phyloP scores from a whole-genome alignment of 2,797 vertebrate genomes.

The Holocentrus rufus region DNA sequence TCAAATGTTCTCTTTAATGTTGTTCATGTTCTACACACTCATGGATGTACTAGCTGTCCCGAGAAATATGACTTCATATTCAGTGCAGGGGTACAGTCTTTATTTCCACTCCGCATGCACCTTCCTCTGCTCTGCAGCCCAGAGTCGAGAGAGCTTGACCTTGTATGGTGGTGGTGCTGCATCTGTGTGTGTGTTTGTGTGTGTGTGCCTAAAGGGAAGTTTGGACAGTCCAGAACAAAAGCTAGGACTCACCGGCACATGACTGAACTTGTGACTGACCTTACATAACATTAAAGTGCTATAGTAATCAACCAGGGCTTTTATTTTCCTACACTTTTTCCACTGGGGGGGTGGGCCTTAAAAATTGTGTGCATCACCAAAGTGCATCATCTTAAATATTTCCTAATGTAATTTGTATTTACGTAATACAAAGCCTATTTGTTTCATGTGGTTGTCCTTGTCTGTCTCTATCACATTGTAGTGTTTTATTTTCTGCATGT shows the following conservation, averaged over 20 bases:
- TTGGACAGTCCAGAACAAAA: slow-evolving; percentile 54
- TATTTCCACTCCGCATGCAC: neutral
- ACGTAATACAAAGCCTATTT: too few species aligned
- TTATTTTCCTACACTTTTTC: slow-evolving; percentile 50
- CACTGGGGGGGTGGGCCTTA: too few species aligned
- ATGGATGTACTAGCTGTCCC: slow-evolving; percentile 10
- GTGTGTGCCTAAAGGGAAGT: slow-evolving; percentile 55
- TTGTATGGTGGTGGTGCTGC: slow-evolving; percentile 66
- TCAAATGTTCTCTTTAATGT: slow-evolving; percentile 15
- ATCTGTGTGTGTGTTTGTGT: slow-evolving; percentile 23
- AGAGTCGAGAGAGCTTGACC: slow-evolving; percentile 54
- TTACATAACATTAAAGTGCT: slow-evolving; percentile 58
- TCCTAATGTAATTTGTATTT: too few species aligned
- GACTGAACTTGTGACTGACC: slow-evolving; percentile 66
- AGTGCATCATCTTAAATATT: too few species aligned
- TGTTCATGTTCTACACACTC: neutral
- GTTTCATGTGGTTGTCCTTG: too few species aligned
- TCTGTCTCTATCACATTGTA: too few species aligned
- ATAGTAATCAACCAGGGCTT: slow-evolving; percentile 37
- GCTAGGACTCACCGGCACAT: slow-evolving; percentile 59
- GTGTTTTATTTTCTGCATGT: too few species aligned
- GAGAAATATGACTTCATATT: slow-evolving; percentile 20
- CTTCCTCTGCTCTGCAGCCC: slow-evolving; percentile 17
- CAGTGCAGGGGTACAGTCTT: neutral
- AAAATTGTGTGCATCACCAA: too few species aligned